Percentiles rank a stretch among this genome's conserved stretches.
These are phyloP conservation scores for Gallinago jamesoni DNA, from an alignment of 2,113 vertebrate species.

Conservation along the genomic window DNA sequence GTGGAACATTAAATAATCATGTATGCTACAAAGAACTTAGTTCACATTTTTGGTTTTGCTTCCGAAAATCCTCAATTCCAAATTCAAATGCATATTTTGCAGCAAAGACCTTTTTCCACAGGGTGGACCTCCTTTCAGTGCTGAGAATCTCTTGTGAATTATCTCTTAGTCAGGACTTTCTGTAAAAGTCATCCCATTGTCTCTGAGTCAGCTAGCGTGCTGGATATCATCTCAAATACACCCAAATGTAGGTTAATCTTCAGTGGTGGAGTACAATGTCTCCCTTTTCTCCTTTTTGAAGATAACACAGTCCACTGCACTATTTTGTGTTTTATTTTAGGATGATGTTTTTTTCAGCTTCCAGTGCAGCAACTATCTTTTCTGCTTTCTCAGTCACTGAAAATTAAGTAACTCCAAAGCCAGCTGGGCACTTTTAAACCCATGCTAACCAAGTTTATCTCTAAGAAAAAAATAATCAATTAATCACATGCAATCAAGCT, in stretches of 20 bases:
- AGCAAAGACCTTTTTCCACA: neutral
- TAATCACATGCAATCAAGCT: neutral
- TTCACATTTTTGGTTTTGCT: neutral
- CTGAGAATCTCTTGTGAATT: neutral
- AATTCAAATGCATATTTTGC: neutral
- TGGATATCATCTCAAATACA: neutral
- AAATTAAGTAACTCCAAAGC: neutral
- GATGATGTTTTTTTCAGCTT: neutral
- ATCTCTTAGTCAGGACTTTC: neutral
- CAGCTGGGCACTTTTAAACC: neutral
- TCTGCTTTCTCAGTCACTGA: neutral
- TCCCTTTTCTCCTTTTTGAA: neutral
- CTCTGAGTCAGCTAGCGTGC: neutral
- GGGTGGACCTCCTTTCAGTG: neutral
- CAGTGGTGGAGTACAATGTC: neutral
- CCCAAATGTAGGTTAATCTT: neutral
- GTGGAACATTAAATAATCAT: neutral
- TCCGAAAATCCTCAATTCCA: neutral
- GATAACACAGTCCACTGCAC: neutral
- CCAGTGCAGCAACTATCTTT: neutral
- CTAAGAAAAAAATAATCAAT: neutral
- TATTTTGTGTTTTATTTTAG: neutral
- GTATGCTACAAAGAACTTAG: neutral
- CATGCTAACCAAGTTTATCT: neutral
- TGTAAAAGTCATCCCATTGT: neutral